Conservation (phyloP, 2,113 vertebrate species). For the Tor tambroides region DNA sequence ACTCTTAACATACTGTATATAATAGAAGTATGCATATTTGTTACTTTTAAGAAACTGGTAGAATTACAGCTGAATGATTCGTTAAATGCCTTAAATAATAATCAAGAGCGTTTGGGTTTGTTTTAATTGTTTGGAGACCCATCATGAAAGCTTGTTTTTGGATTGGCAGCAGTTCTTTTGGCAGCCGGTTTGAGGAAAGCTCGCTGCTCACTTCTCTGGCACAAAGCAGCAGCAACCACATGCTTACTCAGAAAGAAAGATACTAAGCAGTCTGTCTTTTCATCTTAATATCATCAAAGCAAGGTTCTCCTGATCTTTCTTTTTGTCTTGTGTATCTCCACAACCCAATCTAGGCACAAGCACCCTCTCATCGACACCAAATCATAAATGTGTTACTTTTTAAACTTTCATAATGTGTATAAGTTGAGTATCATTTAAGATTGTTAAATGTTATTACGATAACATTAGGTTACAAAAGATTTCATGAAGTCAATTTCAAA, state of each 20-base stretch:
- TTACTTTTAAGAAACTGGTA: neutral
- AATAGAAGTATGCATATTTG: neutral
- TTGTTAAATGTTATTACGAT: neutral
- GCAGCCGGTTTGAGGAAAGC: neutral
- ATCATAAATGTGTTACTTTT: neutral
- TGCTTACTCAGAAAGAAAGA: conserved; percentile 6
- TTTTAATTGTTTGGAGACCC: conserved; percentile 10
- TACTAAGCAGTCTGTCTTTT: neutral
- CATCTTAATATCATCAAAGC: conserved; percentile 47
- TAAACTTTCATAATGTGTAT: neutral
- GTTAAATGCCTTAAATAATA: neutral
- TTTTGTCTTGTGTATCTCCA: neutral
- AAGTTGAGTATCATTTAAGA: neutral
- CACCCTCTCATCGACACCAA: neutral
- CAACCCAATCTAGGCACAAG: neutral
- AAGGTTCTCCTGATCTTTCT: neutral
- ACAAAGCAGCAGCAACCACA: conserved; percentile 16
- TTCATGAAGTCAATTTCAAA: neutral
- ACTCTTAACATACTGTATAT: neutral
- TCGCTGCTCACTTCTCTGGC: neutral
- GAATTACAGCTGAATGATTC: neutral
- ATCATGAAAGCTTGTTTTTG: conserved; percentile 27
- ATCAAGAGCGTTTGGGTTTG: neutral
- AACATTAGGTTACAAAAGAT: neutral
- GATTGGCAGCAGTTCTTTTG: conserved; percentile 4